Conservation (phyloP, 2,888 invertebrate genomes). For the Lepidochrysops patricia region DNA sequence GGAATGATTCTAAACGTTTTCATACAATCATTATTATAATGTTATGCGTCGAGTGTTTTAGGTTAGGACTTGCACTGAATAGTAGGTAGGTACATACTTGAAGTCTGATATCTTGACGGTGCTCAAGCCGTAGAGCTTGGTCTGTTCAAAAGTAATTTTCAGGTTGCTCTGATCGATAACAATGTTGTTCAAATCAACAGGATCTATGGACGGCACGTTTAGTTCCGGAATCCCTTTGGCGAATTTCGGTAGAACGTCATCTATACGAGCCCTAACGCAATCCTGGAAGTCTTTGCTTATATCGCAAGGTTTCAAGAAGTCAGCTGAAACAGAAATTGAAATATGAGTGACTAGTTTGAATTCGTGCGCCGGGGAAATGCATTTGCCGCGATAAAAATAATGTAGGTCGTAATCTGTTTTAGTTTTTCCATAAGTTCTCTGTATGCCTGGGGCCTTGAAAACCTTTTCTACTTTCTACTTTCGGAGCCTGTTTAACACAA, state of each 20-base stretch:
- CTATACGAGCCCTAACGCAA: neutral
- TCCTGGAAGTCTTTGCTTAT: neutral
- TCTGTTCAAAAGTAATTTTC: slow-evolving; percentile 1
- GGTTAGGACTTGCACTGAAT: too few relatives aligned
- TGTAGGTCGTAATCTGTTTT: too few relatives aligned
- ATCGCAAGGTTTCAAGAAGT: slow-evolving; percentile 11
- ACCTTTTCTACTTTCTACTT: too few relatives aligned
- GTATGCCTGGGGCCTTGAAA: too few relatives aligned
- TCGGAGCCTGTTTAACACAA: too few relatives aligned
- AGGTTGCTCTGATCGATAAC: slow-evolving; percentile 6
- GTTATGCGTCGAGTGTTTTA: neutral
- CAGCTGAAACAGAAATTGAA: neutral
- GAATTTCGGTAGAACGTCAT: slow-evolving; percentile 3
- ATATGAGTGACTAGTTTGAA: neutral
- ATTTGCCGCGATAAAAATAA: too few relatives aligned
- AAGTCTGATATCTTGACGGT: neutral
- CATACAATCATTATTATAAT: neutral
- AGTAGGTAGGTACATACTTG: slow-evolving; percentile 14
- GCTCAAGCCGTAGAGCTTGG: slow-evolving; percentile 9
- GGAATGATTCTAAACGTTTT: neutral
- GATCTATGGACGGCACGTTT: slow-evolving; percentile 9
- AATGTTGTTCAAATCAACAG: slow-evolving; percentile 1
- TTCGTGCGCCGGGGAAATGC: too few relatives aligned
- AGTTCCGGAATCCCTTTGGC: slow-evolving; percentile 8
- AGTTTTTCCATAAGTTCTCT: too few relatives aligned